These are phyloP conservation scores for Zaprionus nigranus DNA, from an alignment of 1,140 invertebrate species.

Conservation along the genomic window DNA sequence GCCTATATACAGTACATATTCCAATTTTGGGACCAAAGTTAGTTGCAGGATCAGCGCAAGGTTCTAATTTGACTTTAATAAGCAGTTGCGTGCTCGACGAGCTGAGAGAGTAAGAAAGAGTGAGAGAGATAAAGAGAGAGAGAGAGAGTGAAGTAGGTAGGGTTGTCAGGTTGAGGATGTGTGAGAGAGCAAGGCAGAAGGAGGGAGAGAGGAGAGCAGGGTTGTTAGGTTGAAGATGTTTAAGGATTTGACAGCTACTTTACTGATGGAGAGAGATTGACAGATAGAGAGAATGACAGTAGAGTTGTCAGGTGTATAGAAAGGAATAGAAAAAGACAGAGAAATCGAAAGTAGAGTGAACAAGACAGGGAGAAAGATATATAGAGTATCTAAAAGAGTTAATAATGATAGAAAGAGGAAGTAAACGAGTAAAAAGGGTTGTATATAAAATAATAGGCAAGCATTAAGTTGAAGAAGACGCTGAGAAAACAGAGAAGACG, in stretches of 20 bases:
- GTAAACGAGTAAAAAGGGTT: too few species aligned
- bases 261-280: not conserved
- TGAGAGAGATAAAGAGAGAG: too few species aligned
- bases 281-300: not conserved
- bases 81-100: slow-evolving; percentile 61
- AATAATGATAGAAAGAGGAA: too few species aligned
- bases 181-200: not conserved
- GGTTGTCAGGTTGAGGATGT: not conserved
- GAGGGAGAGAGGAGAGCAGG: not conserved
- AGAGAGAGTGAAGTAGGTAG: not conserved
- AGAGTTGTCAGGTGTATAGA: not conserved
- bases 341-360: too few species aligned
- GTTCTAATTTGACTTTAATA: slow-evolving; percentile 72
- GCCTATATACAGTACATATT: not conserved
- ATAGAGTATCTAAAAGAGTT: too few species aligned
- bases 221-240: too few species aligned
- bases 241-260: not conserved
- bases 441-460: not conserved
- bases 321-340: too few species aligned
- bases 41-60: slow-evolving; percentile 1
- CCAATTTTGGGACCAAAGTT: not conserved
- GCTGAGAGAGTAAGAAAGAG: not conserved
- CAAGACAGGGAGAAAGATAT: too few species aligned
- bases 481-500: not conserved
- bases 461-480: not conserved